Base-by-base conservation (phyloP, 2,113 vertebrate genomes). In the Paramisgurnus dabryanus region DNA sequence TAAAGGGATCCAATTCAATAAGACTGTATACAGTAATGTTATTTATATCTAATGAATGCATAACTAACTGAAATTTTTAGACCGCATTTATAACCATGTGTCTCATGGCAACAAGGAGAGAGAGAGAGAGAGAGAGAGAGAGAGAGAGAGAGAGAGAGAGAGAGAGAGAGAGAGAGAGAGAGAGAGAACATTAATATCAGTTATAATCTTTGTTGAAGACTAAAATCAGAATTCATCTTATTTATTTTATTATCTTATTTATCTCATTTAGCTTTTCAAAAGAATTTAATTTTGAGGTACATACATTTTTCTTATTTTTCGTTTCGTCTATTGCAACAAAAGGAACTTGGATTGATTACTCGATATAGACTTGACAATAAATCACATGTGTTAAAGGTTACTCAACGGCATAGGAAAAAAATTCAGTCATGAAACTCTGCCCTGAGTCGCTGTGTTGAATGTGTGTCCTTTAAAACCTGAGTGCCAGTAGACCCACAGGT, bases 1-100 rank as follows among this genome's bases (percentile, higher is more conserved):
- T 22, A 22, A 22, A 1, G 22, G 22, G 22, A 22, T 22, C 22
- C 22, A 22, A 22, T 22, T 22, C 22, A 22, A 0, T 22, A 22
- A 22, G 22, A 22, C 22, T 22, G 22, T 22, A 22, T 22, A 22
- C 22, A 22, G 22, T 22, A 22, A 0, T 22, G 22, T 22, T 22
- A 22, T 22, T 22, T 22, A 22, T 22, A 34, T 34, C 66, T n/a
- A 60, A 80, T 84, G 80, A 66, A 9, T 65, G 13, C 2, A 13
- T 79, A 80, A 84, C 83, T 71, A 83, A 76, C 58, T 57, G 58
- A 18, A 64, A 69, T 75, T 18, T 57, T 34, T 66, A 77, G 43
- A 58, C 61, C 13, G 39, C 57, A 84, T 79, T 60, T 78, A 77
- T 80, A 71, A 84, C 68, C 63, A 60, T 18, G 67, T 58, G 18